Evolutionary conservation across 2,888 invertebrate genomes (phyloP), one percentile per base, ranked within the genome.

Genomic region (Craniophora ligustri): DNA sequence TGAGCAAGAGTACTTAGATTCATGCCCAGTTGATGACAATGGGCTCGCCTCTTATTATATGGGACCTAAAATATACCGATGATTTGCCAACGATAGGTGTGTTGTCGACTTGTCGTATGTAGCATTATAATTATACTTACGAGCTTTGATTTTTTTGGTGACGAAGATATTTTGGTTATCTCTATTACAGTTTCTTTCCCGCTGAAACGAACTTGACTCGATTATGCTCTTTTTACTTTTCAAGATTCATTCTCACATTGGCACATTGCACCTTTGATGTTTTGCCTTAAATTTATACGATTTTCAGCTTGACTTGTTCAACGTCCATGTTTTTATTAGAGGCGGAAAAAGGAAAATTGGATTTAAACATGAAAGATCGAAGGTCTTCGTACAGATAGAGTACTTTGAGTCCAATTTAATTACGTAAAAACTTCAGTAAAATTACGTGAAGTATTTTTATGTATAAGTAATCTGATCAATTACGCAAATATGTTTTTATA

Each of bases 361-460:
- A 86, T 88, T 87, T 82, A 68, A 81, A 81, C 79, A 82, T 83
- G 76, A 84, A 88, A 86, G 82, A 85, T 84, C 76, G 76, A 81
- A 82, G 73, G 63, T 67, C 75, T 73, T 64, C 63, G 59, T 44
- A 59, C 47, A 58, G 67, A 70, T 42, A 72, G 67, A 60, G 73
- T 73, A 71, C 80, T 85, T 82, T 74, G 74, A 75, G 73, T 58
- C 55, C 78, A 76, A 85, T 83, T 86, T 82, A 82, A 86, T 87
- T 84, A 85, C 66, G 70, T 40, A 72, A 69, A 71, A 79, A 78
- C 68, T 79, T 70, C 62, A 64, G 45, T 59, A 60, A 72, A 73
- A 65, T 63, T 16, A 51, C 45, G 44, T 54, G 18, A 62, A 69
- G 60, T 68, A 61, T 64, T 70, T 64, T 61, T 53, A 59, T 55